Conservation (phyloP, 1,140 invertebrate species). For the Hesperophylax magnus region DNA sequence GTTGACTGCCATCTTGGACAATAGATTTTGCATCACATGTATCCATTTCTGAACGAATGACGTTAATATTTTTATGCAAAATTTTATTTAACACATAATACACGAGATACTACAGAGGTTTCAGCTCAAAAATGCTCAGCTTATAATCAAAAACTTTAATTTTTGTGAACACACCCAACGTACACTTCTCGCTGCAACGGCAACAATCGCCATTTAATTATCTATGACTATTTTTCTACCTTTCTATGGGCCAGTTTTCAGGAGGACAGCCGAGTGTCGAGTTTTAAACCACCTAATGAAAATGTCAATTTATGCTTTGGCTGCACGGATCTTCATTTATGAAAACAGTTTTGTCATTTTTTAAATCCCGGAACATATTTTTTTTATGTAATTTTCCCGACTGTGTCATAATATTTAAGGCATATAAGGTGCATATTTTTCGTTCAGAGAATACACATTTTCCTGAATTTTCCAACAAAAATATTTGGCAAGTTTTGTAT, state of each 20-base stretch:
- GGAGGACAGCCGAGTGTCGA: background rate
- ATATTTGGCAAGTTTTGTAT: too few relatives aligned
- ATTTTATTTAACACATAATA: conserved; percentile 28
- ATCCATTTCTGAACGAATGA: conserved; percentile 44
- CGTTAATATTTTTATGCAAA: conserved; percentile 24
- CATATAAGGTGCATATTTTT: too few relatives aligned
- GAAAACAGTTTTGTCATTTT: background rate
- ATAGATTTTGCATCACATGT: conserved; percentile 39
- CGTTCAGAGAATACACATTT: too few relatives aligned
- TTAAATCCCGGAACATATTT: conserved; percentile 5
- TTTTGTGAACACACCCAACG: conserved; percentile 39
- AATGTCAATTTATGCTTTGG: background rate
- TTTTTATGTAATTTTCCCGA: background rate
- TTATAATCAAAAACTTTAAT: conserved; percentile 39
- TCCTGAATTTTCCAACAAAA: too few relatives aligned
- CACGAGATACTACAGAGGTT: conserved; percentile 13
- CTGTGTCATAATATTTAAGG: too few relatives aligned
- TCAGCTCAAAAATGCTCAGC: conserved; percentile 20
- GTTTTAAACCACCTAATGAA: background rate
- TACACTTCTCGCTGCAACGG: conserved; percentile 25
- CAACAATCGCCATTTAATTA: conserved; percentile 48
- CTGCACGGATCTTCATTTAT: background rate
- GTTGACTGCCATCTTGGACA: conserved; percentile 48
- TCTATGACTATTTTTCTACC: conserved; percentile 39
- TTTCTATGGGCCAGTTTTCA: conserved; percentile 39